Percentiles rank a stretch among this genome's conserved stretches.
phyloP scores from a whole-genome alignment of 2,113 vertebrate species.

The Sardina pilchardus region DNA sequence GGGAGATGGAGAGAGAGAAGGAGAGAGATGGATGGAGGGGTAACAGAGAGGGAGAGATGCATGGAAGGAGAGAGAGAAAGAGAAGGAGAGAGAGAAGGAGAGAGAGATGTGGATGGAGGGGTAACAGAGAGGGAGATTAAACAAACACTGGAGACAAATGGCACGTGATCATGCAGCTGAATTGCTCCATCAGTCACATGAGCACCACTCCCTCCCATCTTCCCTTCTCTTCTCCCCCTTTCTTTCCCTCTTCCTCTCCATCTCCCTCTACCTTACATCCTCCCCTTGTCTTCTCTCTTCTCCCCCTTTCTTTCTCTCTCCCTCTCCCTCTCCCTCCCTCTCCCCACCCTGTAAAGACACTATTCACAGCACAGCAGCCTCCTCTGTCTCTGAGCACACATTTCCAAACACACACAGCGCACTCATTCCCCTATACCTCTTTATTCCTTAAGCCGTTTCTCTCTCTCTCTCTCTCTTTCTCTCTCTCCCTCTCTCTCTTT shows the following conservation, averaged over 20 bases:
- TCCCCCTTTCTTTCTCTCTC: slow-evolving; percentile 3
- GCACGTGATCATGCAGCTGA: too few relatives aligned
- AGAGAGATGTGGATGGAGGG: too few relatives aligned
- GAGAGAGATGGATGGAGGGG: slow-evolving; percentile 4
- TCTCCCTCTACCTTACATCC: slow-evolving; percentile 40
- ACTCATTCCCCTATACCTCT: not conserved
- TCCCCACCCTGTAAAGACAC: too few relatives aligned
- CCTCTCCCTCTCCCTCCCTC: slow-evolving; percentile 35
- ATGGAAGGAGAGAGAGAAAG: slow-evolving; percentile 18
- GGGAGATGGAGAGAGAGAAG: too few relatives aligned
- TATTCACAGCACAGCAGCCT: too few relatives aligned
- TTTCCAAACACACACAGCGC: too few relatives aligned
- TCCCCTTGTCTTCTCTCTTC: slow-evolving; percentile 10
- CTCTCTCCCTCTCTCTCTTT: not conserved
- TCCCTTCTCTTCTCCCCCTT: slow-evolving; percentile 1
- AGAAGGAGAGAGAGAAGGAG: not conserved
- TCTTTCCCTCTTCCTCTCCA: slow-evolving; percentile 20
- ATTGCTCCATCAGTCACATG: too few relatives aligned
- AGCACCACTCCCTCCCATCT: not conserved
- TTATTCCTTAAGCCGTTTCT: not conserved
- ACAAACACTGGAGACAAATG: slow-evolving; percentile 1
- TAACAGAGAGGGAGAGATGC: slow-evolving; percentile 17
- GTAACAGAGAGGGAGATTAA: slow-evolving; percentile 9
- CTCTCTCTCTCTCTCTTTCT: not conserved
- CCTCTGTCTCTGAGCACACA: too few relatives aligned